Conservation (phyloP, 2,888 invertebrate species). For the Drosophila lacicola region DNA sequence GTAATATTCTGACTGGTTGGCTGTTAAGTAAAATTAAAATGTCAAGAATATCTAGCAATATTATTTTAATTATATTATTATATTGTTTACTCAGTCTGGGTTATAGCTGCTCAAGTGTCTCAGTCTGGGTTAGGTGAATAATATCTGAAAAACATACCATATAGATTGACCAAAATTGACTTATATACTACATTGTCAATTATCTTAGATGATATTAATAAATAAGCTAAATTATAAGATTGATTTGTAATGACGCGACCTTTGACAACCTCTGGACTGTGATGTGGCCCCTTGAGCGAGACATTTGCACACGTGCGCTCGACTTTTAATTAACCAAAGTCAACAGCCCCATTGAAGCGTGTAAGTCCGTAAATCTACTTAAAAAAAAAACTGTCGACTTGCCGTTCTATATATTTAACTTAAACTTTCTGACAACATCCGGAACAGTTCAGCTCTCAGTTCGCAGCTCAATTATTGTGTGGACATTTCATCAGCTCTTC, state of each 20-base stretch:
- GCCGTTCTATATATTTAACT: constrained; percentile 50
- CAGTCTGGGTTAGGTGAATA: too few species aligned
- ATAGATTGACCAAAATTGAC: background rate
- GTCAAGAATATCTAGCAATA: too few species aligned
- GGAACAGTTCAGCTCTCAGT: constrained; percentile 17
- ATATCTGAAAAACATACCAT: too few species aligned
- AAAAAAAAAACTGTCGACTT: constrained; percentile 29
- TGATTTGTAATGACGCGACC: constrained; percentile 28
- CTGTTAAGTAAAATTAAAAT: background rate
- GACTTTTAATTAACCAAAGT: constrained; percentile 74
- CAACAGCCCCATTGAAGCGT: constrained; percentile 69
- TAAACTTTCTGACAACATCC: constrained; percentile 64
- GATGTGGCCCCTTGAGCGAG: constrained; percentile 14
- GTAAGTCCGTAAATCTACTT: constrained; percentile 45
- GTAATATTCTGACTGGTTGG: background rate
- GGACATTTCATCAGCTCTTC: constrained; percentile 72
- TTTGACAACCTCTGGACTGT: constrained; percentile 33
- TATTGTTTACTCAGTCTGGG: too few species aligned
- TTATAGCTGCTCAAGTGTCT: too few species aligned
- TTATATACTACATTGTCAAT: background rate
- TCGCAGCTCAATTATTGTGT: constrained; percentile 35
- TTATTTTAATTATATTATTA: too few species aligned
- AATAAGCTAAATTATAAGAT: background rate
- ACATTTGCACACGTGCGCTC: constrained; percentile 56
- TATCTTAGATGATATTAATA: background rate